Conservation (phyloP, 30 jellyfish, hydroid and myxozoan species). For the Pelagia noctiluca region DNA sequence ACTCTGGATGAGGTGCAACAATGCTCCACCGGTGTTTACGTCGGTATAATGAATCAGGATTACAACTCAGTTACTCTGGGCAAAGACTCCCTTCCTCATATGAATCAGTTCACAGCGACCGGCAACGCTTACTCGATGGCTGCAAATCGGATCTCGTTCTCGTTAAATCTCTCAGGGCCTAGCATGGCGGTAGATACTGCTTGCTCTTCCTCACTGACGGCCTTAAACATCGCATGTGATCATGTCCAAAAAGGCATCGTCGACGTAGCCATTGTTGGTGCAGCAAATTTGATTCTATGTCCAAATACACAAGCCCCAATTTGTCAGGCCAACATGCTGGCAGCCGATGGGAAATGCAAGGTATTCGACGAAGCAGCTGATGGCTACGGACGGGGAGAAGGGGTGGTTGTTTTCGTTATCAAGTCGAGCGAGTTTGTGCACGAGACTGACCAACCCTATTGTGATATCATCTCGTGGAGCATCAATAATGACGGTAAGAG, state of each 20-base stretch:
- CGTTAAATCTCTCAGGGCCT: slow-evolving; percentile 50
- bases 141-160: slow-evolving; percentile 68
- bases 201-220: too few relatives aligned
- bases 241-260: too few relatives aligned
- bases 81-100: slow-evolving; percentile 64
- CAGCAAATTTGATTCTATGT: slow-evolving; percentile 64
- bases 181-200: too few relatives aligned
- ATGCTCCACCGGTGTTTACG: too few relatives aligned
- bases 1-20: slow-evolving; percentile 63
- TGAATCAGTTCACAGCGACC: too few relatives aligned
- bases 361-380: slow-evolving; percentile 67
- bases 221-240: too few relatives aligned
- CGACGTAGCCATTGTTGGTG: slow-evolving; percentile 74
- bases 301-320: slow-evolving; percentile 65
- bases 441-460: slow-evolving; percentile 23
- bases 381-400: slow-evolving; percentile 84
- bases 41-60: too few relatives aligned
- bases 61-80: slow-evolving; percentile 63
- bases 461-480: slow-evolving; percentile 55
- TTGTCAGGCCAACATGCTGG: slow-evolving; percentile 69
- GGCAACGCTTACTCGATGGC: too few relatives aligned
- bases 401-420: slow-evolving; percentile 38
- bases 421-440: slow-evolving; percentile 45
- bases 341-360: too few relatives aligned
- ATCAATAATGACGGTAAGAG: too few relatives aligned